Base-by-base conservation (phyloP, 2,797 vertebrate genomes). In the Neoniphon sammara region DNA sequence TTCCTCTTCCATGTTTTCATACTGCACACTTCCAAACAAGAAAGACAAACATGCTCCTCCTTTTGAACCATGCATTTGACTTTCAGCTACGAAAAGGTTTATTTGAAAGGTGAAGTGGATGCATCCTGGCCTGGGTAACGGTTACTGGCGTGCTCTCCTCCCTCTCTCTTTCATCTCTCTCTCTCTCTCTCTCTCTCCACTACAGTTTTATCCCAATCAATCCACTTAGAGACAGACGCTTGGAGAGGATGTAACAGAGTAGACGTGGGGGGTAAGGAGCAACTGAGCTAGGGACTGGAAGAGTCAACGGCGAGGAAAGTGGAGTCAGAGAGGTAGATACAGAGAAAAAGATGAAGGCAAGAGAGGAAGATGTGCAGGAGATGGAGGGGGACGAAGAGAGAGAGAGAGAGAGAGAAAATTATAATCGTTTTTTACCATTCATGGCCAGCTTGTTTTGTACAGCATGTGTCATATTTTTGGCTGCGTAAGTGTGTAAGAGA, bases 171-270 rank as follows among this genome's bases (percentile, higher is more conserved):
- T 17, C 42, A 23, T 57, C 31, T 23, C 52, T 30, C 30, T 34
- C 63, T 54, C 71, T 55, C 75, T 59, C 68, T 58, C 39, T 69
- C 70, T 66, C 44, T 31, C 20, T 20, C 36, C 12, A 18, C 18
- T 74, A 64, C 74, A 78, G 82, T 87, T 81, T 87, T 62, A 85
- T 74, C 60, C 66, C 81, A 84, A 92, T 93, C 90, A 87, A 89
- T 88, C 84, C 84, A 86, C 88, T 91, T 89, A 90, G 82, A 88
- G 86, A 80, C 83, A 77, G 82, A 82, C 76, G 77, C 63, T 71
- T 46, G 81, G 73, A 74, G 80, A 79, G 84, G 88, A 88, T 78
- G 82, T 82, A 82, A 76, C 67, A 31, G 79, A 80, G 82, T 67
- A 87, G 85, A 75, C 42, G 23, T 36, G 31, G 50, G 17, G 17